Conservation (phyloP, 2,888 invertebrate genomes). For the Tinea semifulvella region DNA sequence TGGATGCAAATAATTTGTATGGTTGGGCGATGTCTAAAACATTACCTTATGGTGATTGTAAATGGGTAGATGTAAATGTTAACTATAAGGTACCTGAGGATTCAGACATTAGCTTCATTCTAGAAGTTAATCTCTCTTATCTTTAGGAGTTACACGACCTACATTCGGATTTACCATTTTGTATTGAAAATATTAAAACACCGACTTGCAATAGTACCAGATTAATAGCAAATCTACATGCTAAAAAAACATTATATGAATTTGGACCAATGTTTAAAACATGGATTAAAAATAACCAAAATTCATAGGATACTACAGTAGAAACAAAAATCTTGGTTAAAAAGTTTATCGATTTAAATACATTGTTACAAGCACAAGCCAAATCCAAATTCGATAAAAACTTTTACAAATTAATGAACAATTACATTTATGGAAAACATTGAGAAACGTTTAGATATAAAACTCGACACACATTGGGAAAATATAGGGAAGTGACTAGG, state of each 20-base stretch:
- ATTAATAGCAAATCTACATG: slow-evolving; percentile 22
- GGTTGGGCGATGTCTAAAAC: slow-evolving; percentile 31
- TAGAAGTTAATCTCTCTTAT: slow-evolving; percentile 28
- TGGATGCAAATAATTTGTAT: slow-evolving; percentile 33
- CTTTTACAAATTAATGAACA: slow-evolving; percentile 37
- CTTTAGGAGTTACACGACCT: slow-evolving; percentile 23
- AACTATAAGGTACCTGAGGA: slow-evolving; percentile 16
- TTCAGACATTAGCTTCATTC: slow-evolving; percentile 21
- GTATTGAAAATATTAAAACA: slow-evolving; percentile 14
- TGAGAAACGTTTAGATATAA: slow-evolving; percentile 28
- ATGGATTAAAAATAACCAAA: slow-evolving; percentile 25
- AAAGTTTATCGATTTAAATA: slow-evolving; percentile 37
- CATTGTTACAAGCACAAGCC: slow-evolving; percentile 25
- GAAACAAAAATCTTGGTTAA: slow-evolving; percentile 33
- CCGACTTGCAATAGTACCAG: slow-evolving; percentile 17
- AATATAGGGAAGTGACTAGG: slow-evolving; percentile 23
- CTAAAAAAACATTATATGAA: slow-evolving; percentile 25
- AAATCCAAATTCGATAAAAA: slow-evolving; percentile 34
- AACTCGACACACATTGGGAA: slow-evolving; percentile 29
- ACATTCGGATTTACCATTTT: slow-evolving; percentile 20
- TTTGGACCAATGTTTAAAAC: slow-evolving; percentile 24
- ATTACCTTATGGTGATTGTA: no score
- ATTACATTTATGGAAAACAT: slow-evolving; percentile 34
- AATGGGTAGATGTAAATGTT: slow-evolving; percentile 24
- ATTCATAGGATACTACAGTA: slow-evolving; percentile 32